These are phyloP conservation scores for Terebella lapidaria DNA, from an alignment of 2,888 invertebrate genomes.

Conservation along the genomic window DNA sequence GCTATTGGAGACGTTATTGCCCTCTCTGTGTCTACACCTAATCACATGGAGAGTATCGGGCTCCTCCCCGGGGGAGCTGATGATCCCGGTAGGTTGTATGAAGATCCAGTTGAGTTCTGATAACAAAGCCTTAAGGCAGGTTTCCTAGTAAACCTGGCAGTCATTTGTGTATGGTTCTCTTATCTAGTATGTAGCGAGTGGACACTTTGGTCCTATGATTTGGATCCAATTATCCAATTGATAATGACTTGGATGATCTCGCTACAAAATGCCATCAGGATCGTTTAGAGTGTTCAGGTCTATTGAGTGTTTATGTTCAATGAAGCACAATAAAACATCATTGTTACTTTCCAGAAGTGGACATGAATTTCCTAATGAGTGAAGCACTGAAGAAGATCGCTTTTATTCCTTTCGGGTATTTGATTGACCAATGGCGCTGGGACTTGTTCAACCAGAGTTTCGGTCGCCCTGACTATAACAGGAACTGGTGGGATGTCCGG, in stretches of 20 bases:
- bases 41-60: slow-evolving; percentile 21
- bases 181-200: no score
- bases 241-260: no score
- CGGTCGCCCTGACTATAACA: slow-evolving; percentile 8
- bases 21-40: slow-evolving; percentile 27
- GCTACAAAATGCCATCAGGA: no score
- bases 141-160: no score
- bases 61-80: slow-evolving; percentile 14
- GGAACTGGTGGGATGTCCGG: slow-evolving; percentile 16
- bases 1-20: slow-evolving; percentile 28
- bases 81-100: slow-evolving; percentile 15
- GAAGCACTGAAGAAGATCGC: slow-evolving; percentile 13
- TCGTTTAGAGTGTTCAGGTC: no score
- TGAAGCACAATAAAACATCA: no score
- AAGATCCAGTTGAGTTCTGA: not conserved
- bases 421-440: slow-evolving; percentile 20
- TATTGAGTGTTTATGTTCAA: no score
- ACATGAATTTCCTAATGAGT: slow-evolving; percentile 16
- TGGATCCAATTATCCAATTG: no score
- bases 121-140: no score
- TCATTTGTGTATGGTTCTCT: no score
- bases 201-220: no score
- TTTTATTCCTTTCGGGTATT: slow-evolving; percentile 16
- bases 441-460: slow-evolving; percentile 7
- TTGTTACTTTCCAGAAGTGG: slow-evolving; percentile 6